phyloP scores from a whole-genome alignment of 2,888 invertebrate genomes.

The Prosapia bicincta region DNA sequence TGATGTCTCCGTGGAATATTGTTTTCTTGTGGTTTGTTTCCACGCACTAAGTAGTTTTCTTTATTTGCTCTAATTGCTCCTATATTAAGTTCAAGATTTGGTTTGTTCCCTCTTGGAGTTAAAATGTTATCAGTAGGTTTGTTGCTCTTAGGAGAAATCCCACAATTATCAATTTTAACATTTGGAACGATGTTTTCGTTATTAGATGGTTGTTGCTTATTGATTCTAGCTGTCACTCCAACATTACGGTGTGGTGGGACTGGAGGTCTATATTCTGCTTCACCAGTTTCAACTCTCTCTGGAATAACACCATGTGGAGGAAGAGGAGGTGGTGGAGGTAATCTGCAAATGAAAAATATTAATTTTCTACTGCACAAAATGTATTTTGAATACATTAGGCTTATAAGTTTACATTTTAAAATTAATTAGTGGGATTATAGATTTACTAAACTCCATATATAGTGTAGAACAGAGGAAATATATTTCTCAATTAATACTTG shows the following conservation, averaged over 20 bases:
- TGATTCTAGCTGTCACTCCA: conserved; percentile 42
- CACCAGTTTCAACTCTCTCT: conserved; percentile 24
- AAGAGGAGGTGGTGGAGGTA: conserved; percentile 28
- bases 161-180: neutral
- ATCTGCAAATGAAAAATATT: too few species aligned
- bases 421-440: too few species aligned
- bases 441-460: too few species aligned
- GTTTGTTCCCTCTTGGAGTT: conserved; percentile 30
- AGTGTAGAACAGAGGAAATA: too few species aligned
- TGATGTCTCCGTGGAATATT: conserved; percentile 29
- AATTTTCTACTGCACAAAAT: too few species aligned
- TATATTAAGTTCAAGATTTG: conserved; percentile 30
- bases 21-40: conserved; percentile 9
- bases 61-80: conserved; percentile 18
- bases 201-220: conserved; percentile 5
- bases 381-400: too few species aligned
- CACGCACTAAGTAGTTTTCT: conserved; percentile 45
- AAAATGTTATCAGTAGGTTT: neutral
- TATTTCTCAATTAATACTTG: too few species aligned
- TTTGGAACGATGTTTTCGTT: neutral
- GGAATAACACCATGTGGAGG: conserved; percentile 28
- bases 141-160: neutral
- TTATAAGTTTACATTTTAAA: too few species aligned
- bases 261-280: conserved; percentile 74
- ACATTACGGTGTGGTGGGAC: conserved; percentile 83